These are phyloP conservation scores for Novumbra hubbsi DNA, from an alignment of 2,797 vertebrate genomes.

Conservation along the genomic window DNA sequence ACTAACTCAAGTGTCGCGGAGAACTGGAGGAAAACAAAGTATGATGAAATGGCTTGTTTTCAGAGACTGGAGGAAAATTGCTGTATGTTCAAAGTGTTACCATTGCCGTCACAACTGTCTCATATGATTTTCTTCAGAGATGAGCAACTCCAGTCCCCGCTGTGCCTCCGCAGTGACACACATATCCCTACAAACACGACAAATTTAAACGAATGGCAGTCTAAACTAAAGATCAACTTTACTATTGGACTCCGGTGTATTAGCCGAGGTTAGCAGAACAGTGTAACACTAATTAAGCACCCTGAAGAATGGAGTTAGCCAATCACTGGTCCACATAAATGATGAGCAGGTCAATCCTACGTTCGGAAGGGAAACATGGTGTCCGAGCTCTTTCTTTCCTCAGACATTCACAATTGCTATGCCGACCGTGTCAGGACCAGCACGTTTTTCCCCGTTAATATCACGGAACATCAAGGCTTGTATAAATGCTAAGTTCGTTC, in stretches of 20 bases:
- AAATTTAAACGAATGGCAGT: too few species aligned
- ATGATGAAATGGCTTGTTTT: background rate
- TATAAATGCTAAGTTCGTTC: background rate
- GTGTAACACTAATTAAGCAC: too few species aligned
- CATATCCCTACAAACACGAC: too few species aligned
- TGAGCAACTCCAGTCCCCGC: too few species aligned
- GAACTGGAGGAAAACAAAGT: background rate
- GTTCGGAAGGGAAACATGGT: background rate
- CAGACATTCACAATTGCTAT: background rate
- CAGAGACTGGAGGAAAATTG: background rate
- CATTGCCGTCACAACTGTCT: background rate
- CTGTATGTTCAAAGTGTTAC: background rate
- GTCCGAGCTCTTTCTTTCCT: background rate
- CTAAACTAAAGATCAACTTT: too few species aligned
- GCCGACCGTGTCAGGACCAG: background rate
- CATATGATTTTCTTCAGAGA: too few species aligned
- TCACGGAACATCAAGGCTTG: background rate
- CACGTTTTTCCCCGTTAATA: background rate
- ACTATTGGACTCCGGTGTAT: too few species aligned
- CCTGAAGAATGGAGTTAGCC: too few species aligned
- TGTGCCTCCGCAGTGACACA: too few species aligned
- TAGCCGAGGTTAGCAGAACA: too few species aligned
- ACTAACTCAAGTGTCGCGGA: background rate
- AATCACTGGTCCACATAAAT: background rate
- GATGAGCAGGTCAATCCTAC: background rate